phyloP scores from a whole-genome alignment of 2,797 vertebrate genomes.

The Poeciliopsis turneri region DNA sequence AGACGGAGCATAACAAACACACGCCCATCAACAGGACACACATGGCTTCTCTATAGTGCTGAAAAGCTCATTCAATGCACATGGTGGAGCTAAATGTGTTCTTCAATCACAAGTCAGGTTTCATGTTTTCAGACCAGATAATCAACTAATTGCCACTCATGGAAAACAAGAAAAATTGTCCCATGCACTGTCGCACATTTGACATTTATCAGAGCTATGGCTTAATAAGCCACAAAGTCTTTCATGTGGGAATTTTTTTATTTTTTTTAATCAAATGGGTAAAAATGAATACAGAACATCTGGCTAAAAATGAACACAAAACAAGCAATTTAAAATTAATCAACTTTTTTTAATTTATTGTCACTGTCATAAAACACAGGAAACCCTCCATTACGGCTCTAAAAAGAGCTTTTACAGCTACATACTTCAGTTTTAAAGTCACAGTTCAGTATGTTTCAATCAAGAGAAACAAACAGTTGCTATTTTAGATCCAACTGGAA shows the following conservation, averaged over 20 bases:
- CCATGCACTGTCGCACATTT: neutral
- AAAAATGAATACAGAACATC: too few species aligned
- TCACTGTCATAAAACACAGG: neutral
- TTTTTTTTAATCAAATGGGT: too few species aligned
- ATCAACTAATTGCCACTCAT: slow-evolving; percentile 15
- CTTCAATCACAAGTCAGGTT: neutral
- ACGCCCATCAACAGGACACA: slow-evolving; percentile 2
- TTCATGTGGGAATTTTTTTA: too few species aligned
- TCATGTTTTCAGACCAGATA: slow-evolving; percentile 6
- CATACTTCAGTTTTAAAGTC: too few species aligned
- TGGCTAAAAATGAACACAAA: too few species aligned
- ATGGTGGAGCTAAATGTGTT: neutral
- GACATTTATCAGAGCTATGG: neutral
- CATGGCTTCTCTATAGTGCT: neutral
- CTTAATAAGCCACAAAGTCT: neutral
- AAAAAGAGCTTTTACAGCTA: too few species aligned
- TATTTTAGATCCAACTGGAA: neutral
- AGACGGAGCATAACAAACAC: slow-evolving; percentile 11
- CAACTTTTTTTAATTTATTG: neutral
- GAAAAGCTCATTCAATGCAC: slow-evolving; percentile 5
- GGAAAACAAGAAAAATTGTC: slow-evolving; percentile 16
- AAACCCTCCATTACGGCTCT: neutral
- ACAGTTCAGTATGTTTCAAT: neutral
- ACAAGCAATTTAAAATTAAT: too few species aligned
- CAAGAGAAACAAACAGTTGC: neutral